A percentile compares a stretch with the other conserved stretches of the same genome.
Evolutionary conservation across 2,888 invertebrate genomes (phyloP).

Genomic region (Carabus problematicus): DNA sequence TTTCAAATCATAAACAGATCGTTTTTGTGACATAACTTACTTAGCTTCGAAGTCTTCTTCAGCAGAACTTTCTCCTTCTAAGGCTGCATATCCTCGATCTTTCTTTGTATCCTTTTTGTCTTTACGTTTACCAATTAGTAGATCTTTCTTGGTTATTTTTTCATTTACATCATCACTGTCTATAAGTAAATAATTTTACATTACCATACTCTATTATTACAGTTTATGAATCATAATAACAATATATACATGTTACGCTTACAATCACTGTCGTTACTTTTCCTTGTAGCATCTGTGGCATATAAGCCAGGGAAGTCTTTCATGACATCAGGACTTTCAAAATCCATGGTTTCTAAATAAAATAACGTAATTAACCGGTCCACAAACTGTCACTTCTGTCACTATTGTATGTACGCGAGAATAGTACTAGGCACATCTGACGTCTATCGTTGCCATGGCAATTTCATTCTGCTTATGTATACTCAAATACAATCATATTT

Average conservation of each 20-base stretch:
- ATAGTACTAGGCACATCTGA: no score
- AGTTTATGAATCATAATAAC: conserved; percentile 11
- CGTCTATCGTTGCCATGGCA: no score
- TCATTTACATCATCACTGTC: conserved; percentile 86
- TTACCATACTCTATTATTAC: no score
- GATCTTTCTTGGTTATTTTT: conserved; percentile 79
- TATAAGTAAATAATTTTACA: conserved; percentile 52
- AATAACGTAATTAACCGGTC: no score
- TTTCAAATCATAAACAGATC: conserved; percentile 16
- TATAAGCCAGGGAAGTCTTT: conserved; percentile 90
- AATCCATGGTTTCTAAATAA: conserved; percentile 67
- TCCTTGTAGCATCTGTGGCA: conserved; percentile 79
- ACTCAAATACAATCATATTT: no score
- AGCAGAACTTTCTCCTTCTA: conserved; percentile 92
- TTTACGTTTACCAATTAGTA: conserved; percentile 77
- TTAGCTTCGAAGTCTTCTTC: conserved; percentile 86
- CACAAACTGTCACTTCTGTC: no score
- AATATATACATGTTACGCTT: conserved; percentile 57
- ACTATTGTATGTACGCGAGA: no score
- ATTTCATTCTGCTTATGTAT: no score
- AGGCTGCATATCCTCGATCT: conserved; percentile 89
- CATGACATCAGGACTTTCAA: conserved; percentile 88
- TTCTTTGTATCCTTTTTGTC: conserved; percentile 87
- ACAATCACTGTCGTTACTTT: conserved; percentile 85
- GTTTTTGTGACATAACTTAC: conserved; percentile 58